Evolutionary conservation across 2,888 invertebrate species (phyloP), one percentile per base, ranked within the genome.

Genomic region (Ferdinandea cuprea): DNA sequence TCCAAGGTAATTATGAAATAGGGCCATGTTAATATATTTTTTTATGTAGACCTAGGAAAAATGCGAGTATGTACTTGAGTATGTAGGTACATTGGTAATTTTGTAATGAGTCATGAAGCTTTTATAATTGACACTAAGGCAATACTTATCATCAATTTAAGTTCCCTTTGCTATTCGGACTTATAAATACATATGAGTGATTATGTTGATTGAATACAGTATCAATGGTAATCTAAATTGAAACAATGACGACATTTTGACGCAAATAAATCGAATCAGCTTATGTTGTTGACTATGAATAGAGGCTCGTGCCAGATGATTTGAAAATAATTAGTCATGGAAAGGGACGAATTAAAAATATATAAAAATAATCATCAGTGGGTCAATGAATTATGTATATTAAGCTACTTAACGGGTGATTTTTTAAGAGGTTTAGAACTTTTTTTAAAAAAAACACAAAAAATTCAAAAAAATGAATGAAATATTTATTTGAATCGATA

Each of bases 1-100:
- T 44, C 19, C 25, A 25, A 30, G 68, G 48, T 59, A 37, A 48
- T 52, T 56, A 44, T 48, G 37, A 48, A 76, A 40, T 46, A 68
- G 61, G 76, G 76, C 42, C 19, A 61, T 37, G 44, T 15, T 52
- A 21, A 25, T 42, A 6, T 59, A 9, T 58, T 19, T 42, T 35
- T n/a, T 5, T 3, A 3, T 46, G 44, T n/a, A n/a, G n/a, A n/a
- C 21, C 40, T 30, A 52, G 13, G 13, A 25, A 25, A n/a, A 25
- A 25, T 25, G 25, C 5, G 25, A 25, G 37, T 15, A 42, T 42
- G 15, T 17, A 42, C 42, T 17, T 9, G n/a, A 25, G 25, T 25
- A 25, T 25, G 3, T 25, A 11, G 19, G 19, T 11, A 17, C 44
- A 17, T 37, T 2, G 11, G n/a, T n/a, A n/a, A n/a, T n/a, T n/a